Conservation (phyloP, 2,113 vertebrate species). For the Uria aalge region DNA sequence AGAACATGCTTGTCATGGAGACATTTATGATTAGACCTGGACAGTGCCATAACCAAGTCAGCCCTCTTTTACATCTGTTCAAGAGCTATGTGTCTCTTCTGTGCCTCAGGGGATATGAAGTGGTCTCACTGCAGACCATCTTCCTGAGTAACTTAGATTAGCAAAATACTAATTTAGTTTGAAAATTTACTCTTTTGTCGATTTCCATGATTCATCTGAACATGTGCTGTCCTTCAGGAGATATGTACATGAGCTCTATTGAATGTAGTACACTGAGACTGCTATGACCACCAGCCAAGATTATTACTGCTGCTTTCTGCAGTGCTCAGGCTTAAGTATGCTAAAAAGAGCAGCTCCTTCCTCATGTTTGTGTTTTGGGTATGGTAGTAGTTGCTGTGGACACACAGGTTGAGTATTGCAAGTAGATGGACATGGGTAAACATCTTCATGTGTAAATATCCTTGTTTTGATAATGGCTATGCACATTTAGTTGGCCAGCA, state of each 20-base stretch:
- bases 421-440: not conserved
- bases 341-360: not conserved
- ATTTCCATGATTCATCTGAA: not conserved
- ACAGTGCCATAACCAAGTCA: not conserved
- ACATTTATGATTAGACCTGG: not conserved
- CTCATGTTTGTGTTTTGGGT: not conserved
- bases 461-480: not conserved
- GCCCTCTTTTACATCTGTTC: not conserved
- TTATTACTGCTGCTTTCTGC: not conserved
- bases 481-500: not conserved
- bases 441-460: not conserved
- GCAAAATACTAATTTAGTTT: not conserved
- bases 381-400: not conserved
- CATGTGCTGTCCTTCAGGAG: not conserved
- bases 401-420: not conserved
- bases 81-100: not conserved
- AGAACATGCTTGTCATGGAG: not conserved
- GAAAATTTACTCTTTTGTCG: not conserved
- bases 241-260: accelerated
- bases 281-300: not conserved
- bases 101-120: not conserved
- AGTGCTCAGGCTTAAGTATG: not conserved
- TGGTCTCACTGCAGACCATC: not conserved
- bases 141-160: not conserved
- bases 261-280: not conserved